Base-by-base conservation (phyloP, 1,140 invertebrate species). In the Globodera ellingtonae region DNA sequence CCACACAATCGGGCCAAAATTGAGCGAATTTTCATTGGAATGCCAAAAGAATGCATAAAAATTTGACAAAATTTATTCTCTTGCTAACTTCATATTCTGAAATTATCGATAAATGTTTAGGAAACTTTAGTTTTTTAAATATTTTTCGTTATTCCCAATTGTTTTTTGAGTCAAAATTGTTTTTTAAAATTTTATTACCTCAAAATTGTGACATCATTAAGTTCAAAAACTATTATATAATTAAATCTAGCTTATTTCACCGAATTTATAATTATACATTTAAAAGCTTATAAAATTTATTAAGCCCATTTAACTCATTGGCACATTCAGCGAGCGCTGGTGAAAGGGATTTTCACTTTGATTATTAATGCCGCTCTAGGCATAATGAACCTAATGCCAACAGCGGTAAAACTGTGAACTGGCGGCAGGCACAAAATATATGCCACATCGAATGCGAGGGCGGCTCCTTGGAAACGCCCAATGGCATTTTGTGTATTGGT, bases 391-490 rank as follows among this genome's bases (percentile, higher is more conserved):
- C 35, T 35, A 35, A 35, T 35, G 35, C 35, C 35, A 3, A 35
- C 35, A 35, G 35, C 35, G 35, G 35, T 35, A 35, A 35, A 35
- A 35, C 35, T 35, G 59, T 65, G n/a, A 65, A 21, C 59, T 21
- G 66, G 10, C 66, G 66, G 35, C 21, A 65, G 66, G 66, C 66
- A 69, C n/a, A 70, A 0, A 10, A 70, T 7, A 24, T 15, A 9
- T 21, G 21, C 67, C 5, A 47, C 67, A 47, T 70, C 67, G 24
- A 70, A 70, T 70, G 24, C 10, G 24, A 44, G 67, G 24, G 67
- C 67, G 46, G 67, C 67, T 70, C 67, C 67, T 70, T 70, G 67
- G 67, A 70, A 70, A 70, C 67, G 56, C 56, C 10, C 15, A 62
- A 62, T 3, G 52, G 56, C 56, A 18, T 62, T 62, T 3, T 62